These are phyloP conservation scores for Xyliphius kryptos DNA, from an alignment of 2,113 vertebrate genomes.

Conservation along the genomic window DNA sequence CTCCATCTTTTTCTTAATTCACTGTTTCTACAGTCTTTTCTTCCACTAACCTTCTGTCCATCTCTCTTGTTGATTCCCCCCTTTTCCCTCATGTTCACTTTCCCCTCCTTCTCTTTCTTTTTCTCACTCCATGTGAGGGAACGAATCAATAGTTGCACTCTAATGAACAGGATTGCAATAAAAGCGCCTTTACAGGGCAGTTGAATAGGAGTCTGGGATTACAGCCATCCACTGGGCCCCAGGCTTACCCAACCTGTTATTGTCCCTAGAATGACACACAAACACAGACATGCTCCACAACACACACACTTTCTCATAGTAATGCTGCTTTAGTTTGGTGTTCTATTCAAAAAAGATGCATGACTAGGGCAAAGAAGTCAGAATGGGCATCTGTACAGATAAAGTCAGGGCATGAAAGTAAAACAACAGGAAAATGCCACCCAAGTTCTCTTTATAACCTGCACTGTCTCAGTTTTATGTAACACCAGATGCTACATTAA, in stretches of 20 bases:
- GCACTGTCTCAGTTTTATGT: no score
- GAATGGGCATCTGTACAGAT: no score
- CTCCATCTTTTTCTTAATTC: constrained; percentile 42
- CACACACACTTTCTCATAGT: neutral
- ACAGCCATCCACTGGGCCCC: constrained; percentile 39
- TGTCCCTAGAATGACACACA: constrained; percentile 18
- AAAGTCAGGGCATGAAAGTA: no score
- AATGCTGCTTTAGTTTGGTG: no score
- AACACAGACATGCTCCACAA: neutral
- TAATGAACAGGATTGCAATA: constrained; percentile 52
- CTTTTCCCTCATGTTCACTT: constrained; percentile 9
- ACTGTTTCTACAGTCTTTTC: constrained; percentile 29
- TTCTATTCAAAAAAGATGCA: no score
- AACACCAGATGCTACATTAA: no score
- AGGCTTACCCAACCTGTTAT: constrained; percentile 25
- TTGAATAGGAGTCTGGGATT: constrained; percentile 58
- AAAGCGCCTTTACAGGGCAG: constrained; percentile 51
- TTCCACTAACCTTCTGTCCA: constrained; percentile 26
- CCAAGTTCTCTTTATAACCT: no score
- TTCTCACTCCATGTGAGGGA: constrained; percentile 49
- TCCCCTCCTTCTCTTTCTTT: constrained; percentile 24
- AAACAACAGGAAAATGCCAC: no score
- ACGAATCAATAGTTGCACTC: constrained; percentile 37
- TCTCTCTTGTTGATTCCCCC: constrained; percentile 8
- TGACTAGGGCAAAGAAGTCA: no score